Base-by-base conservation (phyloP, 64 coral and sea anemone genomes). In the Pocillopora verrucosa region DNA sequence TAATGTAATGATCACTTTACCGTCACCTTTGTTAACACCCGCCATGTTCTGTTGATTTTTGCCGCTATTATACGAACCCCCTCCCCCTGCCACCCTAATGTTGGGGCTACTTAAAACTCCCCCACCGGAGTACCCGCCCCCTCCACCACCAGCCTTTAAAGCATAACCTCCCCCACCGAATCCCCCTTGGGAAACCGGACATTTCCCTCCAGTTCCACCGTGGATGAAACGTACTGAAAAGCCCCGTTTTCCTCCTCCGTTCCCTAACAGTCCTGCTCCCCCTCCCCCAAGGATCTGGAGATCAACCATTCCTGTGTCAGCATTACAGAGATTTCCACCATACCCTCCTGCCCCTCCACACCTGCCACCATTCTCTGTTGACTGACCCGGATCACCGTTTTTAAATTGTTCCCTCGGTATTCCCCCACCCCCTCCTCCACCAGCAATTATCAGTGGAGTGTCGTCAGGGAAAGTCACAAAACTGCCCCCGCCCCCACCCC, bases 351-450 rank as follows among this genome's bases (percentile, higher is more conserved):
- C 60, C 4, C 93, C 93, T 13, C 93, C 93, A 82, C 70, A 87
- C 7, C 61, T 69, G 72, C 64, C 79, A 34, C 90, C 90, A 11
- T 86, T 73, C 82, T 36, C 73, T 16, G 12, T 69, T 13, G 77
- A 74, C 25, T 92, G 90, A 26, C 94, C 94, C 13, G 86, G 90
- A 13, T 92, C 94, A 11, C 94, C 94, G 78, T 95, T 75, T 22
- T 72, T 80, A 57, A 34, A 72, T 75, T 75, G 68, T 0, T 37
- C 65, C 0, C 14, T 15, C 78, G 91, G 5, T 20, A 14, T 0
- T 4, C 90, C 94, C 4, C 90, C 94, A n/a, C 92, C 92, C 14
- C 89, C 89, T 15, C 94, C 94, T 62, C 94, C 94, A 12, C 94
- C 90, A 16, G 94, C 94, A 36, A 95, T 75, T 17, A 95, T 77